A percentile compares a stretch with the other conserved stretches of the same genome.
Conservation (phyloP, 2,113 vertebrate species). For the Plecotus auritus region DNA sequence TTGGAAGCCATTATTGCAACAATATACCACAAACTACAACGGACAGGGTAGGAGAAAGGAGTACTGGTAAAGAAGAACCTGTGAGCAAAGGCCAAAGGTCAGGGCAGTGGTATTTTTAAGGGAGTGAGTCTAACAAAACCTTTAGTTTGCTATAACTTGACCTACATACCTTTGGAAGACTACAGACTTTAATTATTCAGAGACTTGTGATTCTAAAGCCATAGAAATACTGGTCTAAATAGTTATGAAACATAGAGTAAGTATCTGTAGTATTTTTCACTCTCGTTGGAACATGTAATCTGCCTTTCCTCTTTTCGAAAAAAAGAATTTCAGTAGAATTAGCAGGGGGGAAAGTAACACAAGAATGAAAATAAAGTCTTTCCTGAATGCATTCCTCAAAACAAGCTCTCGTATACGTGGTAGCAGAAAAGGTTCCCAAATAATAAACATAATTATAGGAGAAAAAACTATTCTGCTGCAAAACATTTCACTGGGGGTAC, state of each 20-base stretch:
- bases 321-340: constrained; percentile 1
- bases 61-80: background rate
- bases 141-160: constrained; percentile 4
- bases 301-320: background rate
- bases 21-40: background rate
- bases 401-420: background rate
- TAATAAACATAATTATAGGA: background rate
- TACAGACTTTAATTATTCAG: background rate
- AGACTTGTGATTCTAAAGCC: background rate
- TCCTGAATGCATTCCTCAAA: background rate
- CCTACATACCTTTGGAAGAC: background rate
- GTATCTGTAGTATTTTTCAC: background rate
- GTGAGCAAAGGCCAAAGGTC: background rate
- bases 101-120: background rate
- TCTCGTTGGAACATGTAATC: background rate
- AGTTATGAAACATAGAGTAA: background rate
- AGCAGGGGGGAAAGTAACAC: background rate
- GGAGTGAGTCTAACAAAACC: background rate
- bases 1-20: background rate
- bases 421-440: background rate
- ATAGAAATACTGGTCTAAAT: background rate
- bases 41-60: background rate
- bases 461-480: background rate
- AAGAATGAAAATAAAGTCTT: constrained; percentile 1
- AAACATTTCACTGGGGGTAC: background rate